Base-by-base conservation (phyloP, 2,888 invertebrate genomes). In the Ormia ochracea region DNA sequence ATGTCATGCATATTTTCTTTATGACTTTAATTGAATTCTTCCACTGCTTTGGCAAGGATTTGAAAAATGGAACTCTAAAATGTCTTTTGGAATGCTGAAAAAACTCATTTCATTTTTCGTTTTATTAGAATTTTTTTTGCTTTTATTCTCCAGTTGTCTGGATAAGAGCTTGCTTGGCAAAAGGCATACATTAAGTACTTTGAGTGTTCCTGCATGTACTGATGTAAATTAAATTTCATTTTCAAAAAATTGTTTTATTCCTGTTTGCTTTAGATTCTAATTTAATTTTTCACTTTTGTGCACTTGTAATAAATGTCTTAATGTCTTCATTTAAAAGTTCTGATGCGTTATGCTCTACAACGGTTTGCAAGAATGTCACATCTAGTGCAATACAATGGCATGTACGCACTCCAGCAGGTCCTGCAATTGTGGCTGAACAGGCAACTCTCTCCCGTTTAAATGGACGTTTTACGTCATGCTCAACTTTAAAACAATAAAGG, bases 231-330 rank as follows among this genome's bases (percentile, higher is more conserved):
- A 58, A 74, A 66, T 59, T 56, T 26, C 48, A 6, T 52, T 12
- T 38, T 14, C 10, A 23, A 54, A 31, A 50, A 14, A 38, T 50
- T 12, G 7, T 50, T 48, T 33, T 31, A 7, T 38, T 33, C 36
- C 59, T 48, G 0, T 45, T 33, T 63, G 19, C 52, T 73, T 21
- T 33, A 77, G 63, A 63, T 74, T 74, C 74, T 78, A 78, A 78
- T 78, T 78, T 56, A 78, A 78, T 78, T 78, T 69, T 68, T 73
- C 73, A 78, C 68, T 74, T 78, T 78, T 68, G 48, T 73, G 68
- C 68, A 78, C 78, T 68, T 68, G 66, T 78, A 78, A 78, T 74
- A 68, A 78, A 74, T 63, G 73, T 78, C 68, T 68, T 78, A 78
- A 78, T 73, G 73, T 73, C 61, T 78, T 48, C 73, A 78, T 73